A percentile compares a stretch with the other conserved stretches of the same genome.
These are phyloP conservation scores for Drosophila kurseongensis DNA, from an alignment of 1,140 invertebrate genomes.

Conservation along the genomic window DNA sequence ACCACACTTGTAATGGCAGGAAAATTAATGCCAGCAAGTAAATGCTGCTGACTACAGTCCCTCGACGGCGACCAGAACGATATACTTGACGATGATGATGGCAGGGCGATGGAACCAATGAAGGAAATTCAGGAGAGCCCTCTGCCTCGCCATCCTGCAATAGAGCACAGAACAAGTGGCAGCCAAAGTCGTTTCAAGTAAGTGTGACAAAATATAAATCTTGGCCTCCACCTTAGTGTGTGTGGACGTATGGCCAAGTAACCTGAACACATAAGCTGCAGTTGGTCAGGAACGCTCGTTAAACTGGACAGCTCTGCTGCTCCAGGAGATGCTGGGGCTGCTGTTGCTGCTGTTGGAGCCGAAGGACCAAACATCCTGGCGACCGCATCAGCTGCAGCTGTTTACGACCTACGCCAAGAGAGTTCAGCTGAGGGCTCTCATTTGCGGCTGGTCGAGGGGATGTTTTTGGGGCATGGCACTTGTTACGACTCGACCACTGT, in stretches of 20 bases:
- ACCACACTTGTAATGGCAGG: slow-evolving; percentile 28
- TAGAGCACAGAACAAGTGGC: slow-evolving; percentile 53
- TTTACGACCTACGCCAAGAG: slow-evolving; percentile 80
- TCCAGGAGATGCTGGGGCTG: not conserved
- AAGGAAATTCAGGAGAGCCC: slow-evolving; percentile 43
- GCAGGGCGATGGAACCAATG: slow-evolving; percentile 61
- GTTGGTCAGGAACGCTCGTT: slow-evolving; percentile 73
- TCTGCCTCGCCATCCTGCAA: slow-evolving; percentile 17
- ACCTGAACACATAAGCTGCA: slow-evolving; percentile 69
- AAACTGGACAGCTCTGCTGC: slow-evolving; percentile 55
- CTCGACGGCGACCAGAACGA: slow-evolving; percentile 35
- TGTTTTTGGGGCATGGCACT: slow-evolving; percentile 44
- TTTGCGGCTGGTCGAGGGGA: slow-evolving; percentile 31
- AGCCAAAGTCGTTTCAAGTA: slow-evolving; percentile 63
- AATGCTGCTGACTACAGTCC: slow-evolving; percentile 66
- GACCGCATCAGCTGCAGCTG: slow-evolving; percentile 66
- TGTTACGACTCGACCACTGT: slow-evolving; percentile 11
- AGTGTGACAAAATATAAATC: slow-evolving; percentile 74
- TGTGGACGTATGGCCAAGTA: slow-evolving; percentile 43
- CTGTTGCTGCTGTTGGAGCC: slow-evolving; percentile 13
- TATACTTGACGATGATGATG: slow-evolving; percentile 49
- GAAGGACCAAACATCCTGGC: slow-evolving; percentile 39
- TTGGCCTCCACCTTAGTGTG: slow-evolving; percentile 15
- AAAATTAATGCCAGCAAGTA: slow-evolving; percentile 68
- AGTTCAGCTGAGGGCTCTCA: slow-evolving; percentile 50